A percentile compares a stretch with the other conserved stretches of the same genome.
These are phyloP conservation scores for Cottoperca gobio DNA, from an alignment of 2,797 vertebrate genomes.

Conservation along the genomic window DNA sequence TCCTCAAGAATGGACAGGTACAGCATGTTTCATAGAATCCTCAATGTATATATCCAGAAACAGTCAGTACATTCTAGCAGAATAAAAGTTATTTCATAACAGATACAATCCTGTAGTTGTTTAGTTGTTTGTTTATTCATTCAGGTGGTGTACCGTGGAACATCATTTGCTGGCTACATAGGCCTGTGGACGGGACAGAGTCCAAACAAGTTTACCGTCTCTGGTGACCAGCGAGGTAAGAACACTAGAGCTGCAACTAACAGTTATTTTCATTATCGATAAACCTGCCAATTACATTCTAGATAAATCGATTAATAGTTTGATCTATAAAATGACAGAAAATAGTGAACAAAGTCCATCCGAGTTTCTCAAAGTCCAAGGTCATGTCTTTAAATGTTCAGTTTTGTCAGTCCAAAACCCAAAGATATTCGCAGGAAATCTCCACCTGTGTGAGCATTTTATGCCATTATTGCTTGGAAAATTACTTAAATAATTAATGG, in stretches of 20 bases:
- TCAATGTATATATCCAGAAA: background rate
- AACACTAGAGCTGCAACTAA: background rate
- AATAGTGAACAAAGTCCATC: no score
- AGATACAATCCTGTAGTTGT: background rate
- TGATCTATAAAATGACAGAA: no score
- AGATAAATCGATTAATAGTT: no score
- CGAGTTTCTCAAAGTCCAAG: no score
- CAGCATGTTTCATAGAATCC: constrained; percentile 63
- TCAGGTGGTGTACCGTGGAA: constrained; percentile 90
- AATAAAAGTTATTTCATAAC: background rate
- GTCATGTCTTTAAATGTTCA: no score
- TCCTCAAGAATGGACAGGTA: constrained; percentile 89
- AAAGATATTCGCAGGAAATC: no score
- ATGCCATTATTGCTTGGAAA: no score
- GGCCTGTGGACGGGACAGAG: constrained; percentile 97
- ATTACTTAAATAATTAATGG: no score
- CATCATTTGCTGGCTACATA: constrained; percentile 93
- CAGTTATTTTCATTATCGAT: no score
- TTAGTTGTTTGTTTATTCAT: constrained; percentile 18
- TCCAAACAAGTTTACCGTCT: constrained; percentile 91
- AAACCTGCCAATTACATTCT: no score
- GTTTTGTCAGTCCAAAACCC: no score
- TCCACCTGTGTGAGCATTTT: no score
- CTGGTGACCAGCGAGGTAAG: constrained; percentile 89
- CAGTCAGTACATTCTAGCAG: background rate